Percentiles rank a stretch among this genome's conserved stretches.
Evolutionary conservation across 2,888 invertebrate species (phyloP).

Genomic region (Heliconius charithonia): DNA sequence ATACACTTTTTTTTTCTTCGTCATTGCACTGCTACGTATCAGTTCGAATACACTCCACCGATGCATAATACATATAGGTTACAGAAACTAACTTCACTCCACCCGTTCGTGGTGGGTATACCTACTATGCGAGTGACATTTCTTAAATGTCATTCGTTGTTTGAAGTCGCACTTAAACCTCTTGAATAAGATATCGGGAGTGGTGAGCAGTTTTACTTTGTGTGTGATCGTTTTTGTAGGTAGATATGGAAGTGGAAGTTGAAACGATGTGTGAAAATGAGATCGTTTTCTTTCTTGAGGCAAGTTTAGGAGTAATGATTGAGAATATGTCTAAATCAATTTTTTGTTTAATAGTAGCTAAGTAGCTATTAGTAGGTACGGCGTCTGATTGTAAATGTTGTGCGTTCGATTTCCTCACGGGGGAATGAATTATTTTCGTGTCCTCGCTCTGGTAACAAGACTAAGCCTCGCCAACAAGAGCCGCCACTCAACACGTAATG

Average conservation of each 20-base stretch:
- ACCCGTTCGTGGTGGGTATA: not conserved
- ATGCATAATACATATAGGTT: slow-evolving; percentile 22
- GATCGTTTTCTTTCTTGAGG: not conserved
- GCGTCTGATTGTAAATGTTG: too few relatives aligned
- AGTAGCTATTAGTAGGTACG: too few relatives aligned
- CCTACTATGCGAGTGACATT: slow-evolving; percentile 15
- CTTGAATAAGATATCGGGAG: slow-evolving; percentile 6
- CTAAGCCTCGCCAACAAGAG: too few relatives aligned
- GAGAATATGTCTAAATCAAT: not conserved
- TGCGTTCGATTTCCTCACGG: too few relatives aligned
- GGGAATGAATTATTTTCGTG: too few relatives aligned
- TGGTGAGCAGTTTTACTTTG: not conserved
- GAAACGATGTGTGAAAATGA: not conserved
- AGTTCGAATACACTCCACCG: not conserved
- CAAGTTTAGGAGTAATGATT: too few relatives aligned
- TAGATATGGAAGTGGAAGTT: not conserved
- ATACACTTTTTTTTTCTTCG: not conserved
- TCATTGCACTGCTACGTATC: not conserved
- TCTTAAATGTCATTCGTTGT: slow-evolving; percentile 19
- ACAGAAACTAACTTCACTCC: not conserved
- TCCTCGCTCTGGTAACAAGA: too few relatives aligned
- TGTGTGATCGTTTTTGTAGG: not conserved
- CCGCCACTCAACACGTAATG: too few relatives aligned
- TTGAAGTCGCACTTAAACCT: slow-evolving; percentile 8
- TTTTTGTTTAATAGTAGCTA: not conserved